Evolutionary conservation across 2,888 invertebrate genomes (phyloP), one percentile per base, ranked within the genome.

Genomic region (Leptopilina drosophilae): DNA sequence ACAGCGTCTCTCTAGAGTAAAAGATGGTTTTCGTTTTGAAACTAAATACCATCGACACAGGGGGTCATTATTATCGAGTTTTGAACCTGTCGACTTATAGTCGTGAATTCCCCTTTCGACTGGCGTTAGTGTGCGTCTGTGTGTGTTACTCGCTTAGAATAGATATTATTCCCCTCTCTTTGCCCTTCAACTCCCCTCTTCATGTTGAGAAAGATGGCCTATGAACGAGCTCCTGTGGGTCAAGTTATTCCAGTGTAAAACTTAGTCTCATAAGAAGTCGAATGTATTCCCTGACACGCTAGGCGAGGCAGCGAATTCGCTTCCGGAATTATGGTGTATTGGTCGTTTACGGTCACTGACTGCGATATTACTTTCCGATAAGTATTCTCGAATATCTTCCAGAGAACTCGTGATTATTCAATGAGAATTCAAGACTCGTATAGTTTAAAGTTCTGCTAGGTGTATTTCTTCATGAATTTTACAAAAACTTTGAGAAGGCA

Each of bases 31-130:
- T 49, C 59, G 59, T 75, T 33, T 42, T 12, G 59, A 75, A 75
- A 75, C 15, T n/a, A 46, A 62, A 75, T 53, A 26, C 49, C 56
- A 64, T 77, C 81, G 77, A 80, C 80, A 81, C 80, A 79, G 81
- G 79, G 81, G 82, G 66, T 81, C 83, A 84, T 83, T 84, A 84
- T 84, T 77, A 79, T 83, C 76, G 62, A 15, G 62, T 26, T 80
- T 65, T 40, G 65, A 65, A 65, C 65, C 65, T 65, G 81, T 80
- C 79, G 81, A 80, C 80, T 81, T 49, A 59, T 59, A 33, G 33
- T 33, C 33, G 78, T 81, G 79, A 81, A 80, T 76, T 79, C 78
- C 75, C 81, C 73, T 66, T 42, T 77, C 81, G 62, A 64, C 76
- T 9, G 15, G 67, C 76, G 77, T 80, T 76, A 77, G 80, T 80